A percentile compares a stretch with the other conserved stretches of the same genome.
Conservation (phyloP, 2,113 vertebrate genomes). For the Chionis minor region DNA sequence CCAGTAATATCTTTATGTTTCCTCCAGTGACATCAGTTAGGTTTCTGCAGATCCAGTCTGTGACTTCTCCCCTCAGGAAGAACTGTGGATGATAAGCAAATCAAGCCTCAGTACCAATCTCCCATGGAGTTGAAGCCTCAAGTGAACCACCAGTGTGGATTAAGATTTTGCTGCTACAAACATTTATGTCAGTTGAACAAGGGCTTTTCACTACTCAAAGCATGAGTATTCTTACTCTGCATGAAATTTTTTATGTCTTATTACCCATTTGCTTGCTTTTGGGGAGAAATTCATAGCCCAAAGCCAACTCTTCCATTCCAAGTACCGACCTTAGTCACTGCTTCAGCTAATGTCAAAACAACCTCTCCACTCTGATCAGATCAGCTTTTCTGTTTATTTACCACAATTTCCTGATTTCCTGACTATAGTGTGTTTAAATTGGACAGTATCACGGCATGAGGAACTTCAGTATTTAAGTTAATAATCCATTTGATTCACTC, state of each 20-base stretch:
- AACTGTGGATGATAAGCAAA: not conserved
- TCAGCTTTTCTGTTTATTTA: not conserved
- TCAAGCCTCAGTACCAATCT: not conserved
- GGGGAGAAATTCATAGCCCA: not conserved
- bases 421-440: not conserved
- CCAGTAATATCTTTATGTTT: accelerated
- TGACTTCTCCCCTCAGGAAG: not conserved
- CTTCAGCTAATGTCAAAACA: not conserved
- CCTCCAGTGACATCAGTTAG: not conserved
- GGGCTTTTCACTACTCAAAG: not conserved
- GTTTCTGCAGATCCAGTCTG: not conserved
- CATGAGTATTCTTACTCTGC: not conserved
- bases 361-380: not conserved
- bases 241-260: not conserved
- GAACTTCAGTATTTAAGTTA: not conserved
- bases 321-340: not conserved
- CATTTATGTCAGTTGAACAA: accelerated
- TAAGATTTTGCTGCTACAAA: not conserved
- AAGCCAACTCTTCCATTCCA: not conserved
- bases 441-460: not conserved
- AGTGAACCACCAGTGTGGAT: not conserved
- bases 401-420: not conserved
- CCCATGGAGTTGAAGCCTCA: not conserved
- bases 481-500: not conserved
- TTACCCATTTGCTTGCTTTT: not conserved